These are phyloP conservation scores for Taphrorychus bicolor DNA, from an alignment of 2,888 invertebrate genomes.

Conservation along the genomic window DNA sequence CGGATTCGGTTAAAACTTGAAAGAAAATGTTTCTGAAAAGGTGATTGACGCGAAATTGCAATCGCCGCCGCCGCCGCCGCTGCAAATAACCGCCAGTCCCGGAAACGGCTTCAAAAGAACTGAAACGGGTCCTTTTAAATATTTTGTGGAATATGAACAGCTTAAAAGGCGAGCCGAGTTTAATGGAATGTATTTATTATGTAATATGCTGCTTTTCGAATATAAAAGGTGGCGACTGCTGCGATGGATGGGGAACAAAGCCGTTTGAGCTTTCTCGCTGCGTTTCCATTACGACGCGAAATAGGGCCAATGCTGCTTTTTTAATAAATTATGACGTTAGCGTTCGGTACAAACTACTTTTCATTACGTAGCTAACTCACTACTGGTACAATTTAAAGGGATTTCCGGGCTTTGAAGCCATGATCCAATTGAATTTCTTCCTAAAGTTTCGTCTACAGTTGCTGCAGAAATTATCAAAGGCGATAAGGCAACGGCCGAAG, in stretches of 20 bases:
- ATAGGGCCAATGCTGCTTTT: not conserved
- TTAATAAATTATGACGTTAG: not conserved
- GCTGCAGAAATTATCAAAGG: too few species aligned
- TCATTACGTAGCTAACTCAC: not conserved
- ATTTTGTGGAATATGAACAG: slow-evolving; percentile 33
- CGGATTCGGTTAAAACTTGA: slow-evolving; percentile 38
- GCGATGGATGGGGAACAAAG: not conserved
- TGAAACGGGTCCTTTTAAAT: slow-evolving; percentile 38
- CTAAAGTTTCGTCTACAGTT: too few species aligned
- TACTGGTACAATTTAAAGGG: too few species aligned
- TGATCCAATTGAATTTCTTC: too few species aligned
- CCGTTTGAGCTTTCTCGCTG: not conserved
- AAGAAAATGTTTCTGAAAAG: slow-evolving; percentile 40
- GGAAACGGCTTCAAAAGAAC: slow-evolving; percentile 33
- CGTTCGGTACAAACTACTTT: not conserved
- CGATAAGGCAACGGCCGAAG: too few species aligned
- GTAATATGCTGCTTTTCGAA: slow-evolving; percentile 7
- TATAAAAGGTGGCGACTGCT: not conserved
- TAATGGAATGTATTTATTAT: slow-evolving; percentile 33
- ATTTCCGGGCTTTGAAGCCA: too few species aligned
- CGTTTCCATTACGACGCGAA: not conserved
- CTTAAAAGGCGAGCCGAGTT: slow-evolving; percentile 22
- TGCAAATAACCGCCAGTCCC: slow-evolving; percentile 35
- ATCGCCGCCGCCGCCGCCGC: slow-evolving; percentile 23
- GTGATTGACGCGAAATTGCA: slow-evolving; percentile 42